Base-by-base conservation (phyloP, 1,140 invertebrate genomes). In the Ceratina calcarata region DNA sequence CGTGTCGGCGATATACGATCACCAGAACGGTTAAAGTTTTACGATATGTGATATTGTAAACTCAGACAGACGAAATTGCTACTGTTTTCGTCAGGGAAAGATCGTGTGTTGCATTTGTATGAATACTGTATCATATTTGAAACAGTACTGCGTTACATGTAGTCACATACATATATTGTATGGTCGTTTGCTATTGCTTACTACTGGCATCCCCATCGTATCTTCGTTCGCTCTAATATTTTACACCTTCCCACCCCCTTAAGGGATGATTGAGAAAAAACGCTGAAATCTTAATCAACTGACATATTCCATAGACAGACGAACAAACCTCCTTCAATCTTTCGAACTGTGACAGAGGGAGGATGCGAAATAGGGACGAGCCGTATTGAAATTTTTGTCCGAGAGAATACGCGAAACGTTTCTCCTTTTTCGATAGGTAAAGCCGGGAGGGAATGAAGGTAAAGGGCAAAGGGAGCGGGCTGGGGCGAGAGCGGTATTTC, bases 1-100 rank as follows among this genome's bases (percentile, higher is more conserved):
- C 86, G 91, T 92, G 89, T 91, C 91, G 69, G 89, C 88, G 87
- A 91, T 92, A 92, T 91, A 90, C 90, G 89, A 92, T 92, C 91
- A 91, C 87, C 83, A 86, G 87, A 87, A 90, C 90, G 89, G 90
- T 92, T 89, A 88, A 91, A 92, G 89, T 91, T 92, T 91, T 89
- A 86, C 89, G 89, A 90, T 90, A 87, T 83, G 74, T 64, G 86
- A 86, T 81, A 72, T 75, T 81, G 80, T 84, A 87, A 55, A 88
- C 82, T 88, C 70, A 75, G 64, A 80, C 70, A 57, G 66, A 18
- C 69, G 49, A 67, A 68, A 71, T 73, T 18, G 69, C 57, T 69
- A 32, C 27, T n/a, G 53, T 61, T 64, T 32, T 32, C 27, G 4
- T 32, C 27, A 32, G 27, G 2, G 2, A 55, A 55, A 2, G 53